These are phyloP conservation scores for Ginglymostoma cirratum DNA, from an alignment of 2,113 vertebrate species.

Conservation along the genomic window DNA sequence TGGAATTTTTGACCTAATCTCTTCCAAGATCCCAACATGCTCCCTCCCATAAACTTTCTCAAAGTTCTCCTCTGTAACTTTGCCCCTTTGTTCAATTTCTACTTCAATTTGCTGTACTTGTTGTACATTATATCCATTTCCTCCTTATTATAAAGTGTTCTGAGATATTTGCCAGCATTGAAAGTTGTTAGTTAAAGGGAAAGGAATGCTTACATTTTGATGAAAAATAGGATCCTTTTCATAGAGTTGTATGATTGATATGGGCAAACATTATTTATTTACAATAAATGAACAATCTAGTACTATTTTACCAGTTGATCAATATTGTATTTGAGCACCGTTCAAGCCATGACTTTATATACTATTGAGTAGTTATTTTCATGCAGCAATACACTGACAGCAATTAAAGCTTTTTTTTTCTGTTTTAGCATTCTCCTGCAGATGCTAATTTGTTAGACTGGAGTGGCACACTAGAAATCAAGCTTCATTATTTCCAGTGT, in stretches of 20 bases:
- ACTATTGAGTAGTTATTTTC: background rate
- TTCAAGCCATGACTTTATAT: background rate
- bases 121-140: background rate
- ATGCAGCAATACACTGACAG: background rate
- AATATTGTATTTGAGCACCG: background rate
- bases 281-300: background rate
- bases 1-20: background rate
- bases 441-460: background rate
- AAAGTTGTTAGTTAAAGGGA: background rate
- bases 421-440: background rate
- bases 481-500: no score
- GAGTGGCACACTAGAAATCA: no score
- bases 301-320: background rate
- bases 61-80: background rate
- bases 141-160: background rate
- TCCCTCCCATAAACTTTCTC: background rate
- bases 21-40: background rate
- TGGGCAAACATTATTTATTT: background rate
- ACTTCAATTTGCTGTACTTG: background rate
- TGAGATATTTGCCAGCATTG: background rate
- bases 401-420: background rate
- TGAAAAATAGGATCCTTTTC: background rate
- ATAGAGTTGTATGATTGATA: background rate
- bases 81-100: background rate
- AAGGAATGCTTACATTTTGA: background rate